Base-by-base conservation (phyloP, 2,797 vertebrate genomes). In the Phylloscopus collybita region DNA sequence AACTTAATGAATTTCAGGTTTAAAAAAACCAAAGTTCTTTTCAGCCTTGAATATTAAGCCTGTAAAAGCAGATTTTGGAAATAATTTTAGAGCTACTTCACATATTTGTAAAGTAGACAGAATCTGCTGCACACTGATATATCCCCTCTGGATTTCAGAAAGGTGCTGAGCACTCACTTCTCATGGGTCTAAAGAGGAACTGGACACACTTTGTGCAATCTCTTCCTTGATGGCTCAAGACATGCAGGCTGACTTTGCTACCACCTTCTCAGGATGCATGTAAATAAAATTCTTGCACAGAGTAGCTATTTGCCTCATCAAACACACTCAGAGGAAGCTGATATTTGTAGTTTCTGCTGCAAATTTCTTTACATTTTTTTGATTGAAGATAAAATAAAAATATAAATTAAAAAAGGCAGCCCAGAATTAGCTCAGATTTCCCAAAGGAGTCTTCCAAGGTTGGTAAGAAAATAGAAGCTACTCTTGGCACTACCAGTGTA, bases 1-100 rank as follows among this genome's bases (percentile, higher is more conserved):
- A 16, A 80, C 34, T 85, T 80, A 93, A 82, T 85, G 49, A 93
- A 83, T 86, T 91, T 88, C 74, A 91, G 27, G 51, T 53, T 29
- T 11, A 42, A 72, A 88, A 56, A 56, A 86, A 73, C 12, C 6
- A 29, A 60, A 36, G 34, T 57, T 62, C 30, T 86, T 94, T 94
- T 80, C 86, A 93, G 45, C 51, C n/a, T 78, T 79, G 26, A 80
- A 56, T 45, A 79, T 47, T 87, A 62, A 62, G 29, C 6, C 36
- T 72, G 29, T 47, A 81, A 88, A 67, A 84, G 13, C 27, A 91
- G 44, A 62, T 79, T 85, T 80, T 21, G 5, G 27, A 54, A 56
- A 79, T 3, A 19, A 44, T 69, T 90, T 88, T 56, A 34, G 27
- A 56, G 32, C 45, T 72, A 47, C 7, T 71, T 65, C n/a, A 44